Conservation (phyloP, 2,797 vertebrate genomes). For the Ctenosaura bakeri region DNA sequence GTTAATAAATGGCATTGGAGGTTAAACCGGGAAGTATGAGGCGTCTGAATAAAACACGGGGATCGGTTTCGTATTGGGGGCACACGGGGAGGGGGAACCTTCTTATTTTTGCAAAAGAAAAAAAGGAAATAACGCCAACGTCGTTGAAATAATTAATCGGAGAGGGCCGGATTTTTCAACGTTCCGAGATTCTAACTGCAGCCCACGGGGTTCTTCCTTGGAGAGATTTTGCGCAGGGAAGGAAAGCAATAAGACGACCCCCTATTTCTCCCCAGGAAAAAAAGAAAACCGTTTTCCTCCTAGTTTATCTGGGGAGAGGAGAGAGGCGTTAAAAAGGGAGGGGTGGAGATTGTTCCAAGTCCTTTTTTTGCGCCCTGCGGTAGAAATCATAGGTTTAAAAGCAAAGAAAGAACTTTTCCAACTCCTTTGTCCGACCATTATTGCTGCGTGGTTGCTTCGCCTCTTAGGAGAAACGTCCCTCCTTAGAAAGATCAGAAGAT, state of each 20-base stretch:
- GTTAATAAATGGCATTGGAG: neutral
- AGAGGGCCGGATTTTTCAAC: neutral
- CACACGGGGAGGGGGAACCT: neutral
- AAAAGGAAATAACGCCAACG: neutral
- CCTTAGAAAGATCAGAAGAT: constrained; percentile 38
- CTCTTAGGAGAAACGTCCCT: constrained; percentile 59
- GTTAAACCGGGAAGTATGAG: neutral
- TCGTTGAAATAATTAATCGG: neutral
- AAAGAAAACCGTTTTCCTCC: neutral
- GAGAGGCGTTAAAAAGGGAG: neutral
- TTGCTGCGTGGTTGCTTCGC: constrained; percentile 70
- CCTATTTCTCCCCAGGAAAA: neutral
- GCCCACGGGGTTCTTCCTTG: neutral
- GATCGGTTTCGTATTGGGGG: neutral
- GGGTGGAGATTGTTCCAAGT: neutral
- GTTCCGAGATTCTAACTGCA: too few relatives aligned
- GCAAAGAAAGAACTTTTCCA: constrained; percentile 53
- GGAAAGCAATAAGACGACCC: too few relatives aligned
- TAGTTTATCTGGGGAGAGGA: neutral
- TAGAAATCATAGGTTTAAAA: constrained; percentile 70
- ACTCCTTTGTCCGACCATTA: constrained; percentile 71
- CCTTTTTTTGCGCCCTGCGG: constrained; percentile 60
- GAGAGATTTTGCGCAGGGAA: too few relatives aligned
- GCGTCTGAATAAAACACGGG: neutral
- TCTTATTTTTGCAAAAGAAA: too few relatives aligned